Conservation (phyloP, 2,888 invertebrate species). For the Caradrina kadenii region DNA sequence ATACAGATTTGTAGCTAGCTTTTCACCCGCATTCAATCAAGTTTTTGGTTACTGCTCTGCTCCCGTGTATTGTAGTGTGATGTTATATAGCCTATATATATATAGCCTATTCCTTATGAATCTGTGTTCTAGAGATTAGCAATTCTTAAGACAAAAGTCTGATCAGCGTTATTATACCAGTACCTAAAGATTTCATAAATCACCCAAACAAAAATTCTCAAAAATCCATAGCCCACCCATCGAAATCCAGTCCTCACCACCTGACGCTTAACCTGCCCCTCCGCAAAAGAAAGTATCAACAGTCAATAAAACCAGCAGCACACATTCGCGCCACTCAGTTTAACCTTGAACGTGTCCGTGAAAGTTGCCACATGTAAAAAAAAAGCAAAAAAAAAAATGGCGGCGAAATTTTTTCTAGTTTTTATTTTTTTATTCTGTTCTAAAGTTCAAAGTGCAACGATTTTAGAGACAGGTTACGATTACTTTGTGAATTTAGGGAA, state of each 20-base stretch:
- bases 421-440: slow-evolving; percentile 72
- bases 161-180: too few relatives aligned
- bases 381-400: slow-evolving; percentile 71
- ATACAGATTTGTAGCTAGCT: too few relatives aligned
- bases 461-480: slow-evolving; percentile 82
- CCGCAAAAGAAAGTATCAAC: slow-evolving; percentile 79
- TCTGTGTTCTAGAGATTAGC: too few relatives aligned
- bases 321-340: slow-evolving; percentile 73
- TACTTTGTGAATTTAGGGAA: slow-evolving; percentile 84
- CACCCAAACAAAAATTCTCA: neutral
- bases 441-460: slow-evolving; percentile 78
- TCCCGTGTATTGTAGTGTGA: too few relatives aligned
- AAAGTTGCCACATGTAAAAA: slow-evolving; percentile 57
- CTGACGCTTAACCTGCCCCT: slow-evolving; percentile 55
- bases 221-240: slow-evolving; percentile 41
- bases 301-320: slow-evolving; percentile 63
- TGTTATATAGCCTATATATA: too few relatives aligned
- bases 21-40: too few relatives aligned
- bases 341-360: slow-evolving; percentile 66
- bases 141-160: too few relatives aligned
- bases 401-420: slow-evolving; percentile 69
- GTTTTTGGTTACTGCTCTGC: too few relatives aligned
- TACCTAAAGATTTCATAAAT: neutral
- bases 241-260: slow-evolving; percentile 48
- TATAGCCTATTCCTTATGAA: too few relatives aligned